A percentile compares a stretch with the other conserved stretches of the same genome.
Conservation (phyloP, 2,113 vertebrate genomes). For the Acrocephalus kingi region DNA sequence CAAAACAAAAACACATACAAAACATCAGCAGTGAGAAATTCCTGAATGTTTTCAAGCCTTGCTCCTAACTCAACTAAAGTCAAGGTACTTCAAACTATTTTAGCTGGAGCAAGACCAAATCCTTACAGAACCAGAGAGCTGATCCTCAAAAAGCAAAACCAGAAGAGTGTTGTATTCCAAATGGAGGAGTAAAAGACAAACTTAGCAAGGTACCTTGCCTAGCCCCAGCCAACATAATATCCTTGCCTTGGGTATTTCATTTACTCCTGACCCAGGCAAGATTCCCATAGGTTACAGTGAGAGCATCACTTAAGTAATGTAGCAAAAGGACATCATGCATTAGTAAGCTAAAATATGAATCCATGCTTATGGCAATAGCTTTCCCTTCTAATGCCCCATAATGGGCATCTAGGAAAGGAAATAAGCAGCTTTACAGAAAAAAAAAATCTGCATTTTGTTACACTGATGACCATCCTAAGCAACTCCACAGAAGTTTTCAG, state of each 20-base stretch:
- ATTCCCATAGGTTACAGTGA: background rate
- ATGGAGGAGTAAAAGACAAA: background rate
- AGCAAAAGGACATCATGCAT: constrained; percentile 36
- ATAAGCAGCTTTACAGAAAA: constrained; percentile 27
- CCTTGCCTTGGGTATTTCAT: background rate
- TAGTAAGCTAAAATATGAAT: constrained; percentile 38
- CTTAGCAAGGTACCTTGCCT: background rate
- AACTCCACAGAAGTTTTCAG: constrained; percentile 38
- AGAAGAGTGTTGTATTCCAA: background rate
- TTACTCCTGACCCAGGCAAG: background rate
- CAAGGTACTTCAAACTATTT: background rate
- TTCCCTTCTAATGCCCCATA: constrained; percentile 14
- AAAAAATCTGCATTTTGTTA: constrained; percentile 1
- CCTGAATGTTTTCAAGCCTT: constrained; percentile 43
- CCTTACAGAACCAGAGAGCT: background rate
- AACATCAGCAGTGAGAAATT: constrained; percentile 41
- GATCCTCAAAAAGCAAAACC: constrained; percentile 40
- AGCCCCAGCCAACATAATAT: background rate
- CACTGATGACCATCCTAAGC: background rate
- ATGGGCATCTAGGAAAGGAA: constrained; percentile 4
- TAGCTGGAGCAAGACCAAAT: background rate
- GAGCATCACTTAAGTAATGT: background rate
- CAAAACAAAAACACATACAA: background rate
- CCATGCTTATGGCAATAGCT: background rate
- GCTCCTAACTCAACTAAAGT: background rate